A percentile compares a stretch with the other conserved stretches of the same genome.
Evolutionary conservation across 1,140 invertebrate species (phyloP).

Genomic region (Onthophagus taurus): DNA sequence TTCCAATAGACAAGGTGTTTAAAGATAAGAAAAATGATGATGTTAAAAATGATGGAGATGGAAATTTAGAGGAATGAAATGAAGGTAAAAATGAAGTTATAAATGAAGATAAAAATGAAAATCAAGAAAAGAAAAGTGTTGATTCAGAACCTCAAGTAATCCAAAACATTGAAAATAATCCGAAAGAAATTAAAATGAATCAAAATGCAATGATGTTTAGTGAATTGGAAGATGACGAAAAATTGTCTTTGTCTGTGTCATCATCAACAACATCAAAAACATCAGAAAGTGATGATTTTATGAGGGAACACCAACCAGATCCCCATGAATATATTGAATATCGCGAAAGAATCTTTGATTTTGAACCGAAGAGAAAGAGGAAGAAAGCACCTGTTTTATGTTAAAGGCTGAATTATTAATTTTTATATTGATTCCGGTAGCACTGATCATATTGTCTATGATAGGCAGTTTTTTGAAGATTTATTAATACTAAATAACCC

Average conservation of each 20-base stretch:
- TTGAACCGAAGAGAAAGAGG: conserved; percentile 15
- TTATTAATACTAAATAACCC: conserved; percentile 8
- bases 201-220: too few species aligned
- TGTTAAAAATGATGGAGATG: conserved; percentile 3
- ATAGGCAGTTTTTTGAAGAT: conserved; percentile 5
- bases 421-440: conserved; percentile 11
- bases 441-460: conserved; percentile 11
- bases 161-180: too few species aligned
- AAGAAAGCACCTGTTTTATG: conserved; percentile 9
- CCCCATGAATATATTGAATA: conserved; percentile 28
- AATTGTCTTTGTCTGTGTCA: too few species aligned
- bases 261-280: too few species aligned
- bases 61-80: neutral
- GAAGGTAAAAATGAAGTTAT: conserved; percentile 2
- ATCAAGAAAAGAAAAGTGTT: neutral
- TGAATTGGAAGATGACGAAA: conserved; percentile 1
- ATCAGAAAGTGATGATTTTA: conserved; percentile 23
- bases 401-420: neutral
- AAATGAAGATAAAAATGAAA: too few species aligned
- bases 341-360: conserved; percentile 31
- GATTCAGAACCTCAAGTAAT: too few species aligned
- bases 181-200: too few species aligned
- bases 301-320: conserved; percentile 22
- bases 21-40: conserved; percentile 4
- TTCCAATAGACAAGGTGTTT: neutral